Base-by-base conservation (phyloP, 2,888 invertebrate species). In the Tetragonisca angustula region DNA sequence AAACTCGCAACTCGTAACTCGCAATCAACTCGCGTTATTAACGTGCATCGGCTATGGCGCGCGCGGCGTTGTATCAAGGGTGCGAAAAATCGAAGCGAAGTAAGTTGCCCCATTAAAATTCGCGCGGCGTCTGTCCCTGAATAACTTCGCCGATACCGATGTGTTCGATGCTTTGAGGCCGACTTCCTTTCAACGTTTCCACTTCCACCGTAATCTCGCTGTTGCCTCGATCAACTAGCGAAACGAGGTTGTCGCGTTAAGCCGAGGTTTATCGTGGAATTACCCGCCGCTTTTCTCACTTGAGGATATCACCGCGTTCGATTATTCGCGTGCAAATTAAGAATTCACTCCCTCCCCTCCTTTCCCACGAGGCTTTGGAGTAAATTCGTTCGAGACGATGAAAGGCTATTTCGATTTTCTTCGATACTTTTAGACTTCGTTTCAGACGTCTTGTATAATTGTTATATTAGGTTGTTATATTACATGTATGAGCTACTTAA, bases 1-100 rank as follows among this genome's bases (percentile, higher is more conserved):
- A 11, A 72, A 61, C 61, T 32, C 32, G 73, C 17, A 19, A 52
- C 79, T 82, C 84, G 77, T 87, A 87, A 87, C 72, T 84, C 79
- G 84, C 87, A 87, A 87, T 87, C 87, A 87, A 73, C 69, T 50
- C 52, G 64, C 67, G 71, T 81, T 87, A 78, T 87, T 84, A 81
- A 81, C 76, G 80, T 36, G 49, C 73, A 32, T 32, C 50, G 64
- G 61, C 27, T 50, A 70, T 19, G 19, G 3, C 32, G 19, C 32
- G 11, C 32, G 56, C 61, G 6, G 54, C 15, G 27, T 21, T 27
- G 56, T 71, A 76, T 67, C 81, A 27, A 59, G 73, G 84, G 74
- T 61, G 77, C 15, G 77, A 72, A 78, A 72, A 73, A 75, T 80
- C 50, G 69, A 54, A 27, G 56, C 68, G 69, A 36, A 50, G 59